These are phyloP conservation scores for Pyralis farinalis DNA, from an alignment of 2,888 invertebrate genomes.

Conservation along the genomic window DNA sequence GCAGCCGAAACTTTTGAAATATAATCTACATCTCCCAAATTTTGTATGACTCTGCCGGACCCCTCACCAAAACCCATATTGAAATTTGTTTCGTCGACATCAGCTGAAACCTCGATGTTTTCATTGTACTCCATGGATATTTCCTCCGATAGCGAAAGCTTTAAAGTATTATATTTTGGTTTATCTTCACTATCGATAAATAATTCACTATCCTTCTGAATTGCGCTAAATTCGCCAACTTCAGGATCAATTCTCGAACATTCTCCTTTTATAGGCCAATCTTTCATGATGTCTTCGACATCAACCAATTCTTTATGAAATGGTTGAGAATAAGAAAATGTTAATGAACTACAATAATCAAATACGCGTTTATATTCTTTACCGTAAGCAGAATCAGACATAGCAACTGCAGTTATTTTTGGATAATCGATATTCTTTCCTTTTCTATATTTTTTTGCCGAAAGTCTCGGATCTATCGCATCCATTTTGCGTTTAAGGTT, in stretches of 20 bases:
- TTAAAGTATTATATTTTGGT: slow-evolving; percentile 33
- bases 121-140: slow-evolving; percentile 39
- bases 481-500: slow-evolving; percentile 52
- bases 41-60: slow-evolving; percentile 80
- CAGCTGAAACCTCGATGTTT: slow-evolving; percentile 27
- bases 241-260: slow-evolving; percentile 11
- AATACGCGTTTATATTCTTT: slow-evolving; percentile 53
- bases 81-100: slow-evolving; percentile 60
- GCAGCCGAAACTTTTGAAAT: slow-evolving; percentile 74
- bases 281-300: slow-evolving; percentile 34
- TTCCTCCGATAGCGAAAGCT: slow-evolving; percentile 57
- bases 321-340: slow-evolving; percentile 60
- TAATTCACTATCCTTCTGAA: slow-evolving; percentile 33
- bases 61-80: slow-evolving; percentile 80
- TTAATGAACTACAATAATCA: slow-evolving; percentile 55
- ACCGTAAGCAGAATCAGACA: slow-evolving; percentile 38
- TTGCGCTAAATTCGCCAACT: slow-evolving; percentile 19
- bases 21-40: slow-evolving; percentile 58
- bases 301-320: slow-evolving; percentile 61
- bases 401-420: slow-evolving; percentile 35
- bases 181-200: slow-evolving; percentile 34
- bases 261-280: slow-evolving; percentile 50
- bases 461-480: slow-evolving; percentile 33
- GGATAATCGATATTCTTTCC: slow-evolving; percentile 62
- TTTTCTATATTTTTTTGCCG: slow-evolving; percentile 53